Evolutionary conservation across 1,140 invertebrate species (phyloP).

Genomic region (Megathymus violae): DNA sequence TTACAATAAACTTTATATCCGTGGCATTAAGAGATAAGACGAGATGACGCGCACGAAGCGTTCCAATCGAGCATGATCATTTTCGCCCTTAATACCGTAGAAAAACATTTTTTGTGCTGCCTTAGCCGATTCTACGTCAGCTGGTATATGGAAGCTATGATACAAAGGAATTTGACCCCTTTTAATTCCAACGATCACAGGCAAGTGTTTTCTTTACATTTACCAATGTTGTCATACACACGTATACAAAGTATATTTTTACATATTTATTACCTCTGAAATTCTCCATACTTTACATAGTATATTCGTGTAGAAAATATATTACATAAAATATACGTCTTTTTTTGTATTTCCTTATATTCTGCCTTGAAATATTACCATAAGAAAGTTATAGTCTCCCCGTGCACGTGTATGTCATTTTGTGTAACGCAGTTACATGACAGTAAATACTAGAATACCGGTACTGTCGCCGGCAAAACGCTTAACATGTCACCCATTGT

Average conservation of each 20-base stretch:
- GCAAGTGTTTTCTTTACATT: no score
- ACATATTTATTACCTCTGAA: neutral
- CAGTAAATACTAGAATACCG: constrained; percentile 23
- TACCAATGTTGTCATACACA: no score
- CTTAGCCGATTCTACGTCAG: no score
- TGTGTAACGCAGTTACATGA: constrained; percentile 26
- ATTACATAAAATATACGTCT: neutral
- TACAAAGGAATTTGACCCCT: no score
- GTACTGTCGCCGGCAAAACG: constrained; percentile 22
- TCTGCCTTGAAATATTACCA: constrained; percentile 26
- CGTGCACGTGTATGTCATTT: constrained; percentile 30
- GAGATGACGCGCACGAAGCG: no score
- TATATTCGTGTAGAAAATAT: constrained; percentile 1
- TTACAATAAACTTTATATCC: no score
- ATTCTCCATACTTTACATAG: neutral
- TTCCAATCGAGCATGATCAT: no score
- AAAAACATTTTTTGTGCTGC: no score
- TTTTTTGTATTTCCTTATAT: constrained; percentile 10
- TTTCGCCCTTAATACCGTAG: no score
- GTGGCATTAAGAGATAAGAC: no score
- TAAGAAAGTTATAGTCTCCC: constrained; percentile 30
- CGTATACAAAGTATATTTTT: neutral
- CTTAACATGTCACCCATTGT: constrained; percentile 2
- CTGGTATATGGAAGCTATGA: no score
- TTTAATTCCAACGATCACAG: no score